A percentile compares a stretch with the other conserved stretches of the same genome.
These are phyloP conservation scores for Drosophila bocki DNA, from an alignment of 1,140 invertebrate genomes.

Conservation along the genomic window DNA sequence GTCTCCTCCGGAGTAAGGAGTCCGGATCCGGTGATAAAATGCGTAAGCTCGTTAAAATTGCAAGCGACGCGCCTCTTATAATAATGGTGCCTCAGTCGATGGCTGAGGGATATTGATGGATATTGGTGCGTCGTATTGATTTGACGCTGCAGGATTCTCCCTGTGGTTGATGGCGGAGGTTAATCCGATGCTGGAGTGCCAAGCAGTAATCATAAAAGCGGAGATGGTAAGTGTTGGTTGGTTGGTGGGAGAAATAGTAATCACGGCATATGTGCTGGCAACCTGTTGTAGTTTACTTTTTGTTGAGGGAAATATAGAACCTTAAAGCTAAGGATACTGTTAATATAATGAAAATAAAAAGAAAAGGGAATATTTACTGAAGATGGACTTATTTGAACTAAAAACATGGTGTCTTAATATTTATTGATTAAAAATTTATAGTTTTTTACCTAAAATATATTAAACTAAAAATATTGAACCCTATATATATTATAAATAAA, in stretches of 20 bases:
- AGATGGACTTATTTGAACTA: too few relatives aligned
- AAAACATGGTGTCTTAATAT: too few relatives aligned
- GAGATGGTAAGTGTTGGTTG: slow-evolving; percentile 11
- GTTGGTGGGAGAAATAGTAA: slow-evolving; percentile 3
- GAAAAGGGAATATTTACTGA: background rate
- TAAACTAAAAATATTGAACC: too few relatives aligned
- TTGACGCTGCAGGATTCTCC: slow-evolving; percentile 48
- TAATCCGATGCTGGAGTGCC: slow-evolving; percentile 23
- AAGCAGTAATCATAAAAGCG: slow-evolving; percentile 37
- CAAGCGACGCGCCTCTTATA: slow-evolving; percentile 76
- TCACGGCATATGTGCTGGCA: slow-evolving; percentile 3
- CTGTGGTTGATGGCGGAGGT: slow-evolving; percentile 23
- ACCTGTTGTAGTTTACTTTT: slow-evolving; percentile 25
- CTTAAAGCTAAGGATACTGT: background rate
- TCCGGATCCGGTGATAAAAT: slow-evolving; percentile 66
- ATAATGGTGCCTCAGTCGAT: slow-evolving; percentile 60
- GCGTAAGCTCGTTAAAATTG: slow-evolving; percentile 83
- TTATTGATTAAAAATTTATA: too few relatives aligned
- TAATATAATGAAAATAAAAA: too few relatives aligned
- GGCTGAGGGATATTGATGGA: slow-evolving; percentile 33
- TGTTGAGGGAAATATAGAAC: background rate
- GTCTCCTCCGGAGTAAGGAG: background rate
- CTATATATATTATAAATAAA: too few relatives aligned
- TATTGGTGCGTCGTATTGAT: slow-evolving; percentile 58
- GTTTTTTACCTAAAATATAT: too few relatives aligned